phyloP scores from a whole-genome alignment of 2,888 invertebrate genomes.

The Andricus curvator region DNA sequence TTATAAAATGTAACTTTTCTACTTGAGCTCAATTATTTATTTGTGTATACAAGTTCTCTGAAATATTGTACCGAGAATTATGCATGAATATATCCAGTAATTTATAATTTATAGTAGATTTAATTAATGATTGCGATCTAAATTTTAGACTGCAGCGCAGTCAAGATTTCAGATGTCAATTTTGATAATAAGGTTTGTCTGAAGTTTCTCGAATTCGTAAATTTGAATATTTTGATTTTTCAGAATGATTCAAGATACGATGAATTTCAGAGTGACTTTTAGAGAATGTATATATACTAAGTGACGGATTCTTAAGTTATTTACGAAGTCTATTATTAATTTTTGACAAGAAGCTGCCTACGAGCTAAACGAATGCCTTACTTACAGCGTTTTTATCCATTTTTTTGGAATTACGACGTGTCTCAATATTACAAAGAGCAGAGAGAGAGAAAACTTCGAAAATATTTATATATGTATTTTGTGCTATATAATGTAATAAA shows the following conservation, averaged over 20 bases:
- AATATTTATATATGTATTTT: not conserved
- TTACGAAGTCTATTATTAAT: not conserved
- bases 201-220: not conserved
- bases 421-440: not conserved
- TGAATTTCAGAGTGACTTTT: not conserved
- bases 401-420: not conserved
- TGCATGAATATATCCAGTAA: not conserved
- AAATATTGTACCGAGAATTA: not conserved
- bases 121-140: not conserved
- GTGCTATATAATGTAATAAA: not conserved
- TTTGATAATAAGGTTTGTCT: not conserved
- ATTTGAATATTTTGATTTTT: too few species aligned
- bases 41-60: constrained; percentile 10
- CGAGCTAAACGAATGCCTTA: not conserved
- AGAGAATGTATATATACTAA: not conserved
- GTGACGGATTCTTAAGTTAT: not conserved
- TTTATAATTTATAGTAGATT: constrained; percentile 26
- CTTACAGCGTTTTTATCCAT: not conserved
- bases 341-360: not conserved
- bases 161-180: not conserved
- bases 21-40: constrained; percentile 21
- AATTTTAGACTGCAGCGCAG: not conserved
- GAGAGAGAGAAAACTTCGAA: not conserved
- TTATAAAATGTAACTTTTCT: not conserved
- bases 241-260: not conserved